Percentiles rank a stretch among this genome's conserved stretches.
Evolutionary conservation across 2,113 vertebrate genomes (phyloP).

Genomic region (Marcusenius ussheri): DNA sequence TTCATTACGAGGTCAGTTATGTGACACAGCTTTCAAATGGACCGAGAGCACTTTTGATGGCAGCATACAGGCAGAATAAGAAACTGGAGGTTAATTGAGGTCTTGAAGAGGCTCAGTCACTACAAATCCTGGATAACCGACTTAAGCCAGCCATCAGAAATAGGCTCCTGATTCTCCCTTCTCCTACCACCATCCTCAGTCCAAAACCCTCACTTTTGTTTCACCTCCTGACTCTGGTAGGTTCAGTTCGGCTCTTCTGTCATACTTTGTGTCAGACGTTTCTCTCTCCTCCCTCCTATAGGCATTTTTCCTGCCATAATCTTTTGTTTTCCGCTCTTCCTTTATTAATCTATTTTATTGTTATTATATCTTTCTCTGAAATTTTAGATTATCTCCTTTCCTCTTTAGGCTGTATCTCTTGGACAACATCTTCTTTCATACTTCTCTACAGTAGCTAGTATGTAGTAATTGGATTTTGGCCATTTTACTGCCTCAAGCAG

Average conservation of each 20-base stretch:
- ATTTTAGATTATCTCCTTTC: background rate
- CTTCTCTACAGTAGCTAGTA: background rate
- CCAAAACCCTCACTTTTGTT: conserved; percentile 19
- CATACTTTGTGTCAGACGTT: background rate
- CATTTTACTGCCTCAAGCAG: background rate
- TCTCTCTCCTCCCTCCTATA: background rate
- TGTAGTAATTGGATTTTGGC: background rate
- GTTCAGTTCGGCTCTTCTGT: conserved; percentile 19
- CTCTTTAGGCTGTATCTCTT: background rate
- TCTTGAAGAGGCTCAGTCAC: conserved; percentile 50
- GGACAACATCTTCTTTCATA: background rate
- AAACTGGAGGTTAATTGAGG: conserved; percentile 33
- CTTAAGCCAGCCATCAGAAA: conserved; percentile 54
- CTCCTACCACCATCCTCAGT: conserved; percentile 8
- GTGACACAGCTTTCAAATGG: background rate
- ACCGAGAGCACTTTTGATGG: background rate
- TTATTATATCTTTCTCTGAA: background rate
- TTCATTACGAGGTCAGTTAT: background rate
- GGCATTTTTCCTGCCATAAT: background rate
- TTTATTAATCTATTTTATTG: background rate
- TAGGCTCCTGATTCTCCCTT: conserved; percentile 37
- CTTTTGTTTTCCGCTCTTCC: background rate
- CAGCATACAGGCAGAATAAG: background rate
- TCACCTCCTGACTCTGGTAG: conserved; percentile 28
- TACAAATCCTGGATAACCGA: conserved; percentile 60